Base-by-base conservation (phyloP, 2,113 vertebrate genomes). In the Cephalophus harveyi region DNA sequence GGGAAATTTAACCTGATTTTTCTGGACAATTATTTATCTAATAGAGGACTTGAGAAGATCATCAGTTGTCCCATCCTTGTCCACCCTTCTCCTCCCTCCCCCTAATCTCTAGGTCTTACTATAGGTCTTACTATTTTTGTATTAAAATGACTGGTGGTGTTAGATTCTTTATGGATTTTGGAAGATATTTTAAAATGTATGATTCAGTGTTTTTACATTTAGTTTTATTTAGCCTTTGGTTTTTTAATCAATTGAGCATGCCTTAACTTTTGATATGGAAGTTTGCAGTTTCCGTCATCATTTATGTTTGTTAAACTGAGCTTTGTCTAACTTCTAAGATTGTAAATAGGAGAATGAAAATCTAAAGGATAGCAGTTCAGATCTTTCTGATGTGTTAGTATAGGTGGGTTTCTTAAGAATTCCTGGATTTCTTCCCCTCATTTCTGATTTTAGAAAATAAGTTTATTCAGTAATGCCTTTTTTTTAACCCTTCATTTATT, bases 191-290 rank as follows among this genome's bases (percentile, higher is more conserved):
- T 94, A 11, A 23, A 17, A 50, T 96, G 88, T 82, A 25, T 74
- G 36, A 57, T 85, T 87, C 4, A 94, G 48, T 95, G 15, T 85
- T 79, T 81, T 79, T 79, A 82, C 43, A 15, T 96, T 95, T 86
- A 52, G 6, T n/a, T 89, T 89, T 86, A 78, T 85, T 71, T 92
- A 64, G 23, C 19, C 19, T 88, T 82, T 25, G 67, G 67, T 89
- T 48, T 79, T 50, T 12, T 62, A 74, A 40, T 62, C n/a, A 82
- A 2, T 19, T 57, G 71, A n/a, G n/a, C 19, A 5, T 62, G 81
- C 11, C 25, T 92, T 96, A 96, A 96, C 33, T 89, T 93, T 96
- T 85, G 40, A 74, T 95, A 91, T 14, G 85, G 25, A 85, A 83
- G 67, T 67, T 93, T 93, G 46, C 3, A 81, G 15, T 89, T 94